Evolutionary conservation across 2,888 invertebrate species (phyloP), one percentile per base, ranked within the genome.

Genomic region (Drosophila prostipennis): DNA sequence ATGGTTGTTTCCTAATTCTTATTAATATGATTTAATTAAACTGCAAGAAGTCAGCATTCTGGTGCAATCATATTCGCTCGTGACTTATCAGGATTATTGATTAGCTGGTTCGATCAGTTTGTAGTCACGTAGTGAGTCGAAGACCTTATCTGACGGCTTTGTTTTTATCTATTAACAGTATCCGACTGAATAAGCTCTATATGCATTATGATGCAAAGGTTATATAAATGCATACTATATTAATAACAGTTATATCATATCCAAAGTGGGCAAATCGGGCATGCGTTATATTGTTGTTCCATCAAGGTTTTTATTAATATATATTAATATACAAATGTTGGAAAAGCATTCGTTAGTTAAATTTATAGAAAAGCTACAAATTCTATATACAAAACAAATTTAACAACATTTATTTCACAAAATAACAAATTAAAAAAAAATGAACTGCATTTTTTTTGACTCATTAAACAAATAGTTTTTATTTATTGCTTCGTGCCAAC

Each of bases 41-140:
- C 2, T 34, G 26, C 39, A 14, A 61, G 48, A 40, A 48, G 63
- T 6, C 57, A 32, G 29, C 7, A 32, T 53, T 16, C 11, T 6
- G 3, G 39, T 39, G 56, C 29, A 58, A 36, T 26, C 6, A 39
- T 45, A 39, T 11, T 6, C 51, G 29, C 32, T 29, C 14, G 37
- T 43, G 32, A 45, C 64, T 64, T 65, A 67, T 65, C 68, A 1
- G 19, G n/a, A n/a, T 52, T 14, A 23, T 45, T 52, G 45, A 45
- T 58, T 16, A 48, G 16, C 23, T 26, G 6, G 10, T 11, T 23
- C 13, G 23, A 39, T 52, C 43, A 16, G 14, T 37, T 29, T 37
- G 7, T 11, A 10, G 37, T 34, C 65, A 67, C 65, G 69, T 54
- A 54, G 54, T 42, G 19, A 43, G 54, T 54, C 14, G n/a, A 14